A percentile compares a stretch with the other conserved stretches of the same genome.
Conservation (phyloP, 2,797 vertebrate genomes). For the Eulemur mongoz region DNA sequence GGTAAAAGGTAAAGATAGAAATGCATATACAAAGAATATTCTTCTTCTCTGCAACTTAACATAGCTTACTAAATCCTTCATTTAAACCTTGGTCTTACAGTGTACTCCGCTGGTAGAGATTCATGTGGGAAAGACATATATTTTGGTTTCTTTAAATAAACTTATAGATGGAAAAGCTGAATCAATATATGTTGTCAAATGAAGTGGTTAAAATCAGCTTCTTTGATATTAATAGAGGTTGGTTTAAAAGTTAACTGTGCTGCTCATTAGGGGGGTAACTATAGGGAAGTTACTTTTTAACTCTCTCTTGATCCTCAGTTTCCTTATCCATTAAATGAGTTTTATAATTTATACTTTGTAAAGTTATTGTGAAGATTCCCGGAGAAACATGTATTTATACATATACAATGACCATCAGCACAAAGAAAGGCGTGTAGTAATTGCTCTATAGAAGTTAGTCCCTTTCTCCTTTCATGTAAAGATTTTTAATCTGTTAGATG, state of each 20-base stretch:
- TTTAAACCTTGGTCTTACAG: slow-evolving; percentile 7
- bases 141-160: slow-evolving; percentile 30
- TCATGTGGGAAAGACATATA: not conserved
- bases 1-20: not conserved
- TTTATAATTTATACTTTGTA: not conserved
- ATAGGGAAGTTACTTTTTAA: not conserved
- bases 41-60: not conserved
- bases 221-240: not conserved
- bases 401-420: not conserved
- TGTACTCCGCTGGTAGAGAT: not conserved
- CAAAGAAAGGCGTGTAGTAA: not conserved
- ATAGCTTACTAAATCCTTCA: not conserved
- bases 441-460: not conserved
- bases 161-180: not conserved
- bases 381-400: not conserved
- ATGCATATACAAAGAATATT: not conserved
- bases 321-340: not conserved
- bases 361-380: not conserved
- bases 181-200: not conserved
- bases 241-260: slow-evolving; percentile 16
- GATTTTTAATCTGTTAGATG: slow-evolving; percentile 10
- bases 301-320: not conserved
- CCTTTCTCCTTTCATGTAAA: not conserved
- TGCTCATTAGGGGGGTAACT: not conserved
- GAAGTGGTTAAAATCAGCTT: not conserved